These are phyloP conservation scores for Danaus plexippus DNA, from an alignment of 1,140 invertebrate species.

Conservation along the genomic window DNA sequence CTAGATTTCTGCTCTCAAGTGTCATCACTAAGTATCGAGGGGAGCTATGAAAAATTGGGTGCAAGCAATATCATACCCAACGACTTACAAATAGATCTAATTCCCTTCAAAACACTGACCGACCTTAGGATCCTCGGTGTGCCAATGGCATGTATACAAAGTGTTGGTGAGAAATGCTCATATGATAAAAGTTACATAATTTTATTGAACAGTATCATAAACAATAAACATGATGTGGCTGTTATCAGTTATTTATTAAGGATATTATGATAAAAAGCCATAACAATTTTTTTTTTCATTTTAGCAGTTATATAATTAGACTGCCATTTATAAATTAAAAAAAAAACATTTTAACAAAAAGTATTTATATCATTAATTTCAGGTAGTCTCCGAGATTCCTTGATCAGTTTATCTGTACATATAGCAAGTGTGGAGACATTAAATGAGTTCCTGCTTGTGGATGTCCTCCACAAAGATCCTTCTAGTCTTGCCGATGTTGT, in stretches of 20 bases:
- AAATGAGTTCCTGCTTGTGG: constrained; percentile 60
- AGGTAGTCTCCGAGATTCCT: constrained; percentile 79
- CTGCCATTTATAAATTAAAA: not conserved
- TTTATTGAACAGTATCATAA: not conserved
- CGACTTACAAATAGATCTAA: constrained; percentile 83
- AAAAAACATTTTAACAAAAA: not conserved
- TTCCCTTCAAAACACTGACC: constrained; percentile 82
- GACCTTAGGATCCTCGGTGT: constrained; percentile 75
- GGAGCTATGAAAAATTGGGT: constrained; percentile 75
- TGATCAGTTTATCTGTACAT: constrained; percentile 66
- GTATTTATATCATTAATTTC: constrained; percentile 20
- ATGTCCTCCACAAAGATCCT: constrained; percentile 58
- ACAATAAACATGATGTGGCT: not conserved
- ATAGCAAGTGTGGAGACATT: constrained; percentile 55
- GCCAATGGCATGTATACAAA: constrained; percentile 77
- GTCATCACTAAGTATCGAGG: constrained; percentile 77
- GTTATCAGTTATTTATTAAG: not conserved
- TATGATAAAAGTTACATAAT: not conserved
- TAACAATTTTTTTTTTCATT: not conserved
- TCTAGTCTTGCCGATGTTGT: constrained; percentile 66
- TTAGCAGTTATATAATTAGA: constrained; percentile 3
- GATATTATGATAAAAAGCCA: not conserved
- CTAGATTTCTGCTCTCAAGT: constrained; percentile 89
- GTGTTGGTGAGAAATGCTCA: constrained; percentile 66
- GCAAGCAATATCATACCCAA: constrained; percentile 89